These are phyloP conservation scores for Egretta garzetta DNA, from an alignment of 2,113 vertebrate species.

Conservation along the genomic window DNA sequence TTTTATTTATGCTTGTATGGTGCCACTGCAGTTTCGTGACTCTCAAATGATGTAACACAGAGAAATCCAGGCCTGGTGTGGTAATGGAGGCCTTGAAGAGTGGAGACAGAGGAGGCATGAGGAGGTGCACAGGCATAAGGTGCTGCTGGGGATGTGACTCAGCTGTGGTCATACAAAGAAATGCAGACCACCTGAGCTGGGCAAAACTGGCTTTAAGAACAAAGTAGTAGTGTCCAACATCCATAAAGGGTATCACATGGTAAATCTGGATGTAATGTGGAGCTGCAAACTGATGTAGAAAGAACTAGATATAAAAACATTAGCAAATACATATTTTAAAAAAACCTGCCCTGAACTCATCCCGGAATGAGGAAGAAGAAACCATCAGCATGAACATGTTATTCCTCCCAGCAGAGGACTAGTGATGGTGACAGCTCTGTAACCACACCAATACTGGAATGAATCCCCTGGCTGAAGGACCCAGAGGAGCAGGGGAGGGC, in stretches of 20 bases:
- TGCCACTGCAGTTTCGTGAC: background rate
- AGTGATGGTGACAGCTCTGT: background rate
- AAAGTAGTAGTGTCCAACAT: background rate
- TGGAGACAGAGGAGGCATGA: accelerated
- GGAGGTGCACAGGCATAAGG: background rate
- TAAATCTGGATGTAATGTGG: background rate
- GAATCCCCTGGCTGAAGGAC: background rate
- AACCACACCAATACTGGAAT: too few relatives aligned
- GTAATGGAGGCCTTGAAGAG: too few relatives aligned
- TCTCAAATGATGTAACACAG: accelerated
- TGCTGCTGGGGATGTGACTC: accelerated
- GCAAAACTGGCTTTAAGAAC: background rate
- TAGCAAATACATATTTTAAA: accelerated
- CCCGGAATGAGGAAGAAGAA: background rate
- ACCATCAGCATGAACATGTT: accelerated
- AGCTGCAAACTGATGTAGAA: background rate
- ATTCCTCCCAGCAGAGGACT: background rate
- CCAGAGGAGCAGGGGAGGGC: background rate
- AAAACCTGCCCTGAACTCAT: background rate
- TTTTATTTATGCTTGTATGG: background rate
- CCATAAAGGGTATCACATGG: accelerated
- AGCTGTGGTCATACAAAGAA: background rate
- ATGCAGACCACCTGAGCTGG: background rate
- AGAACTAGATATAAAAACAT: background rate
- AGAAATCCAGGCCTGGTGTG: background rate